phyloP scores from a whole-genome alignment of 2,113 vertebrate species.

The Cnemophilus loriae region DNA sequence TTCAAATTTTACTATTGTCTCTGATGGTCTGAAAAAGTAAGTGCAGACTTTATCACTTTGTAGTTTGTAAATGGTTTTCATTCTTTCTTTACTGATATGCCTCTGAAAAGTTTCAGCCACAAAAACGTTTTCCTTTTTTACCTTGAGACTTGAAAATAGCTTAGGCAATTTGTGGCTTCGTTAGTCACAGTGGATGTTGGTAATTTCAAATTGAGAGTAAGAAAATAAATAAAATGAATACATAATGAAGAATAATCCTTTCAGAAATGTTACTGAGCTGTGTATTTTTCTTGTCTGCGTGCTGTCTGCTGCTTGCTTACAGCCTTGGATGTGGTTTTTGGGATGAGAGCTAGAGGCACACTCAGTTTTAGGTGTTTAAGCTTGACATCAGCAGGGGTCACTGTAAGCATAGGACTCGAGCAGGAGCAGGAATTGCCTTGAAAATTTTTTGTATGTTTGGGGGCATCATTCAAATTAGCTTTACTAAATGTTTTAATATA shows the following conservation, averaged over 20 bases:
- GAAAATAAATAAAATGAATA: neutral
- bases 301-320: neutral
- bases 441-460: neutral
- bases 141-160: neutral
- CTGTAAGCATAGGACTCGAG: neutral
- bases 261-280: neutral
- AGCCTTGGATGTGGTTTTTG: neutral
- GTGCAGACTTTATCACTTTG: neutral
- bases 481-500: neutral
- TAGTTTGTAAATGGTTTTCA: neutral
- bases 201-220: neutral
- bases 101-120: neutral
- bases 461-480: neutral
- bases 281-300: neutral
- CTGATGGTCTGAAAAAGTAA: neutral
- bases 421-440: neutral
- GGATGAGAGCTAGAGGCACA: neutral
- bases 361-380: neutral
- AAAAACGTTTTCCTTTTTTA: neutral
- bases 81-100: neutral
- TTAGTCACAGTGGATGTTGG: neutral
- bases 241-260: neutral
- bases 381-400: conserved; percentile 25
- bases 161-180: neutral
- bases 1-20: neutral